Percentiles rank a stretch among this genome's conserved stretches.
Evolutionary conservation across 2,888 invertebrate species (phyloP).

Genomic region (Hyles lineata): DNA sequence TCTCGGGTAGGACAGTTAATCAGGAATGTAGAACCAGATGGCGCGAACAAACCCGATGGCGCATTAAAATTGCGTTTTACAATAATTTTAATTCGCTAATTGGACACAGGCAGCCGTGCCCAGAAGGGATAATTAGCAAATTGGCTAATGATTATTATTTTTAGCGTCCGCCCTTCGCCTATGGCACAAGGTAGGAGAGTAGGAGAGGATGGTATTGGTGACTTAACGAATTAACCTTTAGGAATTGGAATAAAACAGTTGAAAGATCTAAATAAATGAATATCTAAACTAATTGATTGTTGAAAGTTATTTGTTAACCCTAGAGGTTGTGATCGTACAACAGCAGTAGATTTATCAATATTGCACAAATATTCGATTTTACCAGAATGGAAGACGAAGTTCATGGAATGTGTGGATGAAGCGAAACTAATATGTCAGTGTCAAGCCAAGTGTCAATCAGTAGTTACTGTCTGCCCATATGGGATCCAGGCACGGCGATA

Average conservation of each 20-base stretch:
- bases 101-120: conserved; percentile 52
- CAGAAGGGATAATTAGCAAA: conserved; percentile 71
- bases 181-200: conserved; percentile 33
- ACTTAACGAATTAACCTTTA: neutral
- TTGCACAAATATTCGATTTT: no score
- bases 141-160: conserved; percentile 72
- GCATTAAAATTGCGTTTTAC: conserved; percentile 69
- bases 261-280: no score
- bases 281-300: no score
- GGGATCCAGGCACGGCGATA: no score
- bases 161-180: conserved; percentile 47
- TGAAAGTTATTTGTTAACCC: no score
- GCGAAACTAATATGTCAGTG: no score
- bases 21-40: conserved; percentile 72
- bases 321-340: no score
- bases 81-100: conserved; percentile 79
- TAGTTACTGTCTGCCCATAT: no score
- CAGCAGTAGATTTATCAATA: no score
- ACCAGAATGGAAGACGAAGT: no score
- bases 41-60: conserved; percentile 55
- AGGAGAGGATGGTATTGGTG: neutral
- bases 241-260: neutral
- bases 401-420: no score
- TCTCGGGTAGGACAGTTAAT: conserved; percentile 60
- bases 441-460: no score